phyloP scores from a whole-genome alignment of 2,797 vertebrate species.

The Phoebastria nigripes region DNA sequence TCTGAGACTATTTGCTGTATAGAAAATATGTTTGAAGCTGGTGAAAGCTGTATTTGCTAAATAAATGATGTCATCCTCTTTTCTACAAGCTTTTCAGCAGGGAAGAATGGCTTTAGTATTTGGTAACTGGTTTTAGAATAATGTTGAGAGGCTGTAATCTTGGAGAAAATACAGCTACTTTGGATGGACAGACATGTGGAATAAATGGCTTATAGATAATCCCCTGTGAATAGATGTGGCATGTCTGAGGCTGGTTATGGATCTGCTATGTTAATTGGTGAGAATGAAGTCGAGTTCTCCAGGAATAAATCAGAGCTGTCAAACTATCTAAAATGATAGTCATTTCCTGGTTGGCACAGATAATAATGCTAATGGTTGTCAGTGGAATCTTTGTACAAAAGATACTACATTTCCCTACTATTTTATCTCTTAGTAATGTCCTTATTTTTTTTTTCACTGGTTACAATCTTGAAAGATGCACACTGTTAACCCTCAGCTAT shows the following conservation, averaged over 20 bases:
- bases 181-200: conserved; percentile 23
- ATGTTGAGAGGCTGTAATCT: background rate
- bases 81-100: background rate
- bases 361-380: conserved; percentile 46
- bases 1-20: background rate
- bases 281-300: conserved; percentile 30
- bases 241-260: conserved; percentile 30
- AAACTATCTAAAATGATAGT: conserved; percentile 53
- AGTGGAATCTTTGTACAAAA: conserved; percentile 13
- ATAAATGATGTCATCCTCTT: background rate
- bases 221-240: background rate
- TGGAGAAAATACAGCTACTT: conserved; percentile 26
- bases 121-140: conserved; percentile 12
- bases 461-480: background rate
- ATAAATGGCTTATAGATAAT: conserved; percentile 48
- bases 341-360: conserved; percentile 48
- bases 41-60: background rate
- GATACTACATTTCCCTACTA: conserved; percentile 10
- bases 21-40: background rate
- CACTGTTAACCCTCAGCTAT: background rate
- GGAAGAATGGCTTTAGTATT: background rate
- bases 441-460: conserved; percentile 35
- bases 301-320: conserved; percentile 55
- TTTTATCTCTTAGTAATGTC: conserved; percentile 24
- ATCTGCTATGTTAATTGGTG: conserved; percentile 51